Evolutionary conservation across 2,797 vertebrate species (phyloP).

Genomic region (Pteronotus mesoamericanus): DNA sequence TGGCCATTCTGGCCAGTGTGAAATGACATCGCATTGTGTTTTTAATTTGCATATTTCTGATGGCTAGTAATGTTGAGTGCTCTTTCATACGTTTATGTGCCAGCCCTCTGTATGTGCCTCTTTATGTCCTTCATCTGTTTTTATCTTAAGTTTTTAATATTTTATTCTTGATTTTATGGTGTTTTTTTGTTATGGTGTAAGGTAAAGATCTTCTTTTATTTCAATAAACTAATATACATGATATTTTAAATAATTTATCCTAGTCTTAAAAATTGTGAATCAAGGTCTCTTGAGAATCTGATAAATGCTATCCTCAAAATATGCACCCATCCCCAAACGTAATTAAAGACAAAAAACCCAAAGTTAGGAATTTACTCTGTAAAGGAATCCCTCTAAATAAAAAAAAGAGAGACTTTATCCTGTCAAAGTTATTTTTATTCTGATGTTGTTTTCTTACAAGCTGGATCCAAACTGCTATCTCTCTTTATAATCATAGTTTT

Average conservation of each 20-base stretch:
- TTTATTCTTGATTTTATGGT: slow-evolving; percentile 4
- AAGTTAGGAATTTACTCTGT: neutral
- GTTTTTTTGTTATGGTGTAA: neutral
- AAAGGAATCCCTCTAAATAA: neutral
- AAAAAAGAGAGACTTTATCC: neutral
- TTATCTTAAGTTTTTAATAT: neutral
- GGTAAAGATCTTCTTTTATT: neutral
- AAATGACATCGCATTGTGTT: too few relatives aligned
- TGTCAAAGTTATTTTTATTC: neutral
- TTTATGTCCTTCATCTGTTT: neutral
- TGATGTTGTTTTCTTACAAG: neutral
- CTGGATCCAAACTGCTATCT: neutral
- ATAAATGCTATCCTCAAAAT: neutral
- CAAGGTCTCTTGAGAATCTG: neutral
- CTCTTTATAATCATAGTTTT: too few relatives aligned
- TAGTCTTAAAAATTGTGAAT: neutral
- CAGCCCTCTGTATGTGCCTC: neutral
- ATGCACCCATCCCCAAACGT: neutral
- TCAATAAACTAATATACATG: neutral
- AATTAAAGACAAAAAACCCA: neutral
- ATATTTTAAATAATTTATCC: neutral
- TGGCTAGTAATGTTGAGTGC: too few relatives aligned
- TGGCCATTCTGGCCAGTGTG: too few relatives aligned
- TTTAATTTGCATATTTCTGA: too few relatives aligned
- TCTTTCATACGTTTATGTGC: too few relatives aligned